A percentile compares a stretch with the other conserved stretches of the same genome.
These are phyloP conservation scores for Sycophaga agraensis DNA, from an alignment of 1,140 invertebrate species.

Conservation along the genomic window DNA sequence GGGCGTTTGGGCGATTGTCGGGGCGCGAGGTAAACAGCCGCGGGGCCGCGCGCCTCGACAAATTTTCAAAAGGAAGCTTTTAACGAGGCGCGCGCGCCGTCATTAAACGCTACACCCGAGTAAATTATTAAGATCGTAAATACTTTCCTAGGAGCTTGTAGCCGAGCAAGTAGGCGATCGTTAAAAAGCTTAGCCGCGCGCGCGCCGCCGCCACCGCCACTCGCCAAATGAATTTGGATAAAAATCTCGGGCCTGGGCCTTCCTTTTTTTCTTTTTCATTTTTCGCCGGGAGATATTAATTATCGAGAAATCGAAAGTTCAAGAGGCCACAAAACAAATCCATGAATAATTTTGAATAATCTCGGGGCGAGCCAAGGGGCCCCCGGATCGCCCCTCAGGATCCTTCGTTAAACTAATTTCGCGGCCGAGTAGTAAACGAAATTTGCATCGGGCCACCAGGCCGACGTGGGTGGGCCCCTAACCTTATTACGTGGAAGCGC, in stretches of 20 bases:
- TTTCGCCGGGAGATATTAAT: neutral
- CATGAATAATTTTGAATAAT: constrained; percentile 20
- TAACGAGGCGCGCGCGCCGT: neutral
- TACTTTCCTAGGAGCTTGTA: neutral
- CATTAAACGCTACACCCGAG: neutral
- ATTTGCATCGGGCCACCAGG: neutral
- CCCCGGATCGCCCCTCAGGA: too few species aligned
- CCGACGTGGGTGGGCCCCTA: constrained; percentile 7
- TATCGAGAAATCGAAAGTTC: neutral
- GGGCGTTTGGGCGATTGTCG: too few species aligned
- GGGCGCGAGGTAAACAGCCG: constrained; percentile 2
- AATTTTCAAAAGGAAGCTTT: too few species aligned
- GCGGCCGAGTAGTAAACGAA: constrained; percentile 1
- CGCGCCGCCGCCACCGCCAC: neutral
- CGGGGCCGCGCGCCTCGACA: neutral
- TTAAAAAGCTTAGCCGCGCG: neutral
- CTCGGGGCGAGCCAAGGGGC: neutral
- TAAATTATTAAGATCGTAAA: neutral
- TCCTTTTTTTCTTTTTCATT: too few species aligned
- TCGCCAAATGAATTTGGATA: neutral
- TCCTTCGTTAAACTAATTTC: constrained; percentile 16
- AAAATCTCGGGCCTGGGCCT: too few species aligned
- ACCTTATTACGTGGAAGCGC: neutral
- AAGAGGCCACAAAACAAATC: neutral
- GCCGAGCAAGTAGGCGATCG: neutral